A percentile compares a stretch with the other conserved stretches of the same genome.
Evolutionary conservation across 2,888 invertebrate species (phyloP).

Genomic region (Cataglyphis albicans): DNA sequence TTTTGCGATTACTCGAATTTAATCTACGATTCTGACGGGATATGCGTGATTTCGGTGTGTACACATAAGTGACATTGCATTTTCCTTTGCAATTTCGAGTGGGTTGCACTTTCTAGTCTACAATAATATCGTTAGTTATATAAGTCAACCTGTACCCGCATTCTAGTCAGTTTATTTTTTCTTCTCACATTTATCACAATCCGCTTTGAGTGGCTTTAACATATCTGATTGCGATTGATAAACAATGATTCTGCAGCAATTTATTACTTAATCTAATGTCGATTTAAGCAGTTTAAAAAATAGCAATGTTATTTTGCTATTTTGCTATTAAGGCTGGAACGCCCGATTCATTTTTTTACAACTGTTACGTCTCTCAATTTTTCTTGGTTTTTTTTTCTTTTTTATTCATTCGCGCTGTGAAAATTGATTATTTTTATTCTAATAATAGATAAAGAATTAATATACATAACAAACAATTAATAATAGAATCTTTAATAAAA

Average conservation of each 20-base stretch:
- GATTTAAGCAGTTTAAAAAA: constrained; percentile 7
- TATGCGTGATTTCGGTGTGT: not conserved
- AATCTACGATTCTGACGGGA: constrained; percentile 23
- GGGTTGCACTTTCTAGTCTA: constrained; percentile 74
- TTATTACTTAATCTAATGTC: constrained; percentile 20
- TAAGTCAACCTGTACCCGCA: constrained; percentile 44
- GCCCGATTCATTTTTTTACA: constrained; percentile 3
- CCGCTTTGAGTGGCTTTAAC: constrained; percentile 19
- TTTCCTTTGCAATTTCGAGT: constrained; percentile 49
- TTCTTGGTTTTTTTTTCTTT: constrained; percentile 2
- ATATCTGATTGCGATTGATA: constrained; percentile 17
- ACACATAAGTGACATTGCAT: constrained; percentile 21
- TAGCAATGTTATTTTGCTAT: not conserved
- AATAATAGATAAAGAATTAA: constrained; percentile 12
- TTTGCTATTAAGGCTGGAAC: not conserved
- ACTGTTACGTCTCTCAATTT: not conserved
- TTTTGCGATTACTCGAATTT: constrained; percentile 22
- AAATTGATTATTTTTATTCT: not conserved
- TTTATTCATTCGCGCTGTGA: not conserved
- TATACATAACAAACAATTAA: not conserved
- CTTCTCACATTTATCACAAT: constrained; percentile 45
- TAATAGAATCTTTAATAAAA: not conserved
- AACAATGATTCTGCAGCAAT: not conserved
- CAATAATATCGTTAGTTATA: constrained; percentile 54
- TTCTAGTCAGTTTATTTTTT: constrained; percentile 68